Evolutionary conservation across 2,113 vertebrate species (phyloP).

Genomic region (Indri indri): DNA sequence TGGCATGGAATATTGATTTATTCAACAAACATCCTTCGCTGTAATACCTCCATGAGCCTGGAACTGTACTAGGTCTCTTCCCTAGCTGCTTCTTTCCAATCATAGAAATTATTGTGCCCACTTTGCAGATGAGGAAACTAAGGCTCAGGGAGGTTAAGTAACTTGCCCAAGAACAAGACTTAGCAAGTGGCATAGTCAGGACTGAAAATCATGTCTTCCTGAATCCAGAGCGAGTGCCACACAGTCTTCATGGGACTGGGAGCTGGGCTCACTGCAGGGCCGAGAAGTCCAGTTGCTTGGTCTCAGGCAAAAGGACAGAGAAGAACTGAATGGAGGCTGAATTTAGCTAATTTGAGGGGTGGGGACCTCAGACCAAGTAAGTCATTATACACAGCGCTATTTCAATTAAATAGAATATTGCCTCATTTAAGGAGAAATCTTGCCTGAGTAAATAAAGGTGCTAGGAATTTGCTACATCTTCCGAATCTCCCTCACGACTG

Average conservation of each 20-base stretch:
- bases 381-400: background rate
- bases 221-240: background rate
- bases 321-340: background rate
- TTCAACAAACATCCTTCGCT: background rate
- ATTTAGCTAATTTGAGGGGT: background rate
- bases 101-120: background rate
- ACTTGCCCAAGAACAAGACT: background rate
- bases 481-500: background rate
- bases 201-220: background rate
- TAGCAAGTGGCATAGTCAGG: background rate
- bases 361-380: background rate
- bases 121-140: background rate
- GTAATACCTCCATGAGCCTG: background rate
- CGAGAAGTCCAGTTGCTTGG: background rate
- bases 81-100: background rate
- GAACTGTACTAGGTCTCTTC: background rate
- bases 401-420: background rate
- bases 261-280: background rate
- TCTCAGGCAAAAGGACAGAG: background rate
- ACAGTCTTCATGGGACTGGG: background rate
- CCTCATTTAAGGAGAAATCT: background rate
- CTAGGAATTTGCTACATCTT: background rate
- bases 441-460: background rate
- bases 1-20: background rate
- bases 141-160: background rate